phyloP scores from a whole-genome alignment of 2,888 invertebrate species.

The Seira sanloemensis region DNA sequence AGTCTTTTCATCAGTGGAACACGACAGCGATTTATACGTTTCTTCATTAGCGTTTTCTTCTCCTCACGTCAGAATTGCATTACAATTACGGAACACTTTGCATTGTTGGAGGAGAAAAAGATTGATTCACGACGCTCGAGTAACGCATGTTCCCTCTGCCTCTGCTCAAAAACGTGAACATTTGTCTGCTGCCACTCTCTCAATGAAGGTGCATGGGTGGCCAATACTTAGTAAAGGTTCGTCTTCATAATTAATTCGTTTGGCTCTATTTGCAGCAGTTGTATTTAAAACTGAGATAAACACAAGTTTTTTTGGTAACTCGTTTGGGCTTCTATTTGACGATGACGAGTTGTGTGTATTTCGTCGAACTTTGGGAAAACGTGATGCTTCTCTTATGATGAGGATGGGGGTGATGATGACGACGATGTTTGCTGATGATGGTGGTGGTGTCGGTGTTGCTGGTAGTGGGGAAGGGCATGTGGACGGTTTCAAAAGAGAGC shows the following conservation, averaged over 20 bases:
- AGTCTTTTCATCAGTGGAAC: too few species aligned
- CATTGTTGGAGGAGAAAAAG: too few species aligned
- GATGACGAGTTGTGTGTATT: neutral
- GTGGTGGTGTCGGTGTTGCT: slow-evolving; percentile 23
- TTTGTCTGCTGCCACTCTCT: neutral
- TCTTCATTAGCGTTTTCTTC: too few species aligned
- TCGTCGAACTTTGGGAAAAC: slow-evolving; percentile 1
- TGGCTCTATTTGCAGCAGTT: too few species aligned
- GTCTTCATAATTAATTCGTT: neutral
- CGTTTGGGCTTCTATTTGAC: neutral
- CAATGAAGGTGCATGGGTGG: neutral
- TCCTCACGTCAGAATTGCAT: too few species aligned
- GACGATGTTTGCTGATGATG: slow-evolving; percentile 45
- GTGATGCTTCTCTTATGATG: slow-evolving; percentile 7
- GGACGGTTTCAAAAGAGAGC: slow-evolving; percentile 67
- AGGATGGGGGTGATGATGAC: slow-evolving; percentile 25
- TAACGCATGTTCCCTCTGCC: too few species aligned
- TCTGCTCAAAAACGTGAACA: too few species aligned
- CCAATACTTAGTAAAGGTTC: neutral
- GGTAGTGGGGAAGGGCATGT: slow-evolving; percentile 65
- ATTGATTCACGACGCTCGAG: too few species aligned
- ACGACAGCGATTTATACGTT: too few species aligned
- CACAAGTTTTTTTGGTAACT: neutral
- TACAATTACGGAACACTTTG: too few species aligned
- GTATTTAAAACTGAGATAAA: neutral